Evolutionary conservation across 2,888 invertebrate genomes (phyloP).

Genomic region (Noctuana brunneofusca): DNA sequence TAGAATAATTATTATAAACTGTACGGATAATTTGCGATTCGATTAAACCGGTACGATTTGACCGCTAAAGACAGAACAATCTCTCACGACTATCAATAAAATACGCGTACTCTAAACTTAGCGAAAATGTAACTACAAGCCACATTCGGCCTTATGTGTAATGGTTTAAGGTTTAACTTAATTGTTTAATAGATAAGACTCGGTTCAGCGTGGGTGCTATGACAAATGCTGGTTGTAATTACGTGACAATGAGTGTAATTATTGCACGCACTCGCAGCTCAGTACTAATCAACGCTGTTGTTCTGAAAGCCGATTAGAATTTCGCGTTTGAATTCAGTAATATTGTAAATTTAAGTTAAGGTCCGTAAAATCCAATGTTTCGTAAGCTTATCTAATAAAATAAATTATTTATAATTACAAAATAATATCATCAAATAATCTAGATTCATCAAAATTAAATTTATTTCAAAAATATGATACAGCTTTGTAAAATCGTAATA

Average conservation of each 20-base stretch:
- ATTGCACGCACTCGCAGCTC: constrained; percentile 40
- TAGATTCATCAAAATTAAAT: too few species aligned
- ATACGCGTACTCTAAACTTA: constrained; percentile 20
- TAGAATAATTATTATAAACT: background rate
- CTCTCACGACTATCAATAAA: constrained; percentile 34
- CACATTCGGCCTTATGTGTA: background rate
- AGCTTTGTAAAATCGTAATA: too few species aligned
- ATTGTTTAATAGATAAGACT: constrained; percentile 23
- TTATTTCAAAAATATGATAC: too few species aligned
- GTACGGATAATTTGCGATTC: background rate
- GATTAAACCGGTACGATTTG: constrained; percentile 12
- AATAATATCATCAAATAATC: too few species aligned
- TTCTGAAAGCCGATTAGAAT: constrained; percentile 39
- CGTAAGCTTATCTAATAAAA: too few species aligned
- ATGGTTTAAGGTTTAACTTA: background rate
- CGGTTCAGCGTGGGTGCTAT: constrained; percentile 53
- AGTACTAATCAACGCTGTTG: constrained; percentile 67
- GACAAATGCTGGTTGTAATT: constrained; percentile 75
- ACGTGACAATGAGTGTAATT: constrained; percentile 79
- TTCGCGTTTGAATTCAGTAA: constrained; percentile 41
- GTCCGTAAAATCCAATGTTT: background rate
- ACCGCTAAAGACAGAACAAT: constrained; percentile 33
- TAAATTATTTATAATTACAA: too few species aligned
- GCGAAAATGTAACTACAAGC: background rate
- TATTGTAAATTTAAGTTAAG: background rate